Conservation (phyloP, 1,140 invertebrate species). For the Drosophila varians region DNA sequence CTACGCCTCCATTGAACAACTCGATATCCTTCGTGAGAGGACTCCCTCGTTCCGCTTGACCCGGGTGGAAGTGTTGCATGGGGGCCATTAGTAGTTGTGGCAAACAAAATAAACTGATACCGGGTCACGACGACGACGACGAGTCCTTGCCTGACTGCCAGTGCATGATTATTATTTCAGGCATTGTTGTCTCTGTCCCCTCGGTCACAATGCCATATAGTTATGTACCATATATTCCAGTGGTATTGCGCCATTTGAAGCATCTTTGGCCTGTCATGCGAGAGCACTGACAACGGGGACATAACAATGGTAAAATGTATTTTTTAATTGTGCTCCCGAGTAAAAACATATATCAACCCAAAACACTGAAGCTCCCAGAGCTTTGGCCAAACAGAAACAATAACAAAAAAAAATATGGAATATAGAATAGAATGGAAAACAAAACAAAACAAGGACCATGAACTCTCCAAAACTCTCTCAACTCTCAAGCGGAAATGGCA, state of each 20-base stretch:
- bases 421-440: not conserved
- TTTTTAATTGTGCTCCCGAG: slow-evolving; percentile 80
- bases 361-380: slow-evolving; percentile 45
- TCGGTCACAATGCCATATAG: not conserved
- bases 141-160: slow-evolving; percentile 32
- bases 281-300: slow-evolving; percentile 43
- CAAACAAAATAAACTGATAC: slow-evolving; percentile 54
- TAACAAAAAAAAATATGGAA: slow-evolving; percentile 1
- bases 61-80: too few species aligned
- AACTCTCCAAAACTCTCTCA: slow-evolving; percentile 62
- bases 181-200: slow-evolving; percentile 35
- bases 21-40: slow-evolving; percentile 27
- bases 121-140: too few species aligned
- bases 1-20: slow-evolving; percentile 35
- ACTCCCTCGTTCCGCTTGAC: not conserved
- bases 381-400: slow-evolving; percentile 11
- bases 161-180: slow-evolving; percentile 63
- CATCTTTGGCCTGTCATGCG: slow-evolving; percentile 75
- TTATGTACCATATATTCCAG: slow-evolving; percentile 11
- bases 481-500: slow-evolving; percentile 79
- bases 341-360: slow-evolving; percentile 69
- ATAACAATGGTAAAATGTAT: slow-evolving; percentile 76
- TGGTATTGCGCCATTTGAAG: slow-evolving; percentile 61
- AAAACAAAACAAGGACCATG: slow-evolving; percentile 52
- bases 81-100: slow-evolving; percentile 54